These are phyloP conservation scores for Scytalopus superciliaris DNA, from an alignment of 2,113 vertebrate species.

Conservation along the genomic window DNA sequence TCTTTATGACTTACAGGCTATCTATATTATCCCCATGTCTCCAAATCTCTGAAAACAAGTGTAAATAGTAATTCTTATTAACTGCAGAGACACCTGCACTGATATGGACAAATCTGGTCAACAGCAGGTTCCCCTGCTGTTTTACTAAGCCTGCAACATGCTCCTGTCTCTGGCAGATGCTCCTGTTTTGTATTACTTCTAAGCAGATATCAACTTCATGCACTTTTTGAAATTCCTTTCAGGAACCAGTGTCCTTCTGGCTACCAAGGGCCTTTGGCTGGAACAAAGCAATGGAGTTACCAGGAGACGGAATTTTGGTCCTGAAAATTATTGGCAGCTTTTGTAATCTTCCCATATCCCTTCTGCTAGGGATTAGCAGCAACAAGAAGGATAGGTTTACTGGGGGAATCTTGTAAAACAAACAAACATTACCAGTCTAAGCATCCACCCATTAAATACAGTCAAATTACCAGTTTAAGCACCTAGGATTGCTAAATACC, in stretches of 20 bases:
- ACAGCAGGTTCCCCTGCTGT: conserved; percentile 77
- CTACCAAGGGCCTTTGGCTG: conserved; percentile 55
- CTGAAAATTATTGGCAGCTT: conserved; percentile 50
- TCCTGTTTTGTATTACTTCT: conserved; percentile 58
- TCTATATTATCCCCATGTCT: conserved; percentile 52
- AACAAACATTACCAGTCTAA: conserved; percentile 39
- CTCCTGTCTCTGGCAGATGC: conserved; percentile 70
- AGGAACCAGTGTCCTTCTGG: conserved; percentile 68
- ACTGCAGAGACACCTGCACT: conserved; percentile 69
- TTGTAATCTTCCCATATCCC: conserved; percentile 30
- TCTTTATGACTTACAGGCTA: conserved; percentile 58
- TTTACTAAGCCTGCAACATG: conserved; percentile 70
- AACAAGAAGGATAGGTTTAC: conserved; percentile 27
- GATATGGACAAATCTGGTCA: conserved; percentile 72
- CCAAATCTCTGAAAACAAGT: conserved; percentile 68
- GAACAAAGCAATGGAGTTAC: conserved; percentile 61
- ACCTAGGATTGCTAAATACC: conserved; percentile 50
- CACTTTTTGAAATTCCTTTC: conserved; percentile 70
- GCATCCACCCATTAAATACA: conserved; percentile 38
- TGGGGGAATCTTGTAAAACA: conserved; percentile 17
- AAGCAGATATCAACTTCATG: conserved; percentile 64
- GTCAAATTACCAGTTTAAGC: conserved; percentile 36
- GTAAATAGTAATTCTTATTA: conserved; percentile 76
- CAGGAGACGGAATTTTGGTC: conserved; percentile 51
- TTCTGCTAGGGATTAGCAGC: conserved; percentile 55